A percentile compares a stretch with the other conserved stretches of the same genome.
These are phyloP conservation scores for Mythimna vitellina DNA, from an alignment of 2,888 invertebrate species.

Conservation along the genomic window DNA sequence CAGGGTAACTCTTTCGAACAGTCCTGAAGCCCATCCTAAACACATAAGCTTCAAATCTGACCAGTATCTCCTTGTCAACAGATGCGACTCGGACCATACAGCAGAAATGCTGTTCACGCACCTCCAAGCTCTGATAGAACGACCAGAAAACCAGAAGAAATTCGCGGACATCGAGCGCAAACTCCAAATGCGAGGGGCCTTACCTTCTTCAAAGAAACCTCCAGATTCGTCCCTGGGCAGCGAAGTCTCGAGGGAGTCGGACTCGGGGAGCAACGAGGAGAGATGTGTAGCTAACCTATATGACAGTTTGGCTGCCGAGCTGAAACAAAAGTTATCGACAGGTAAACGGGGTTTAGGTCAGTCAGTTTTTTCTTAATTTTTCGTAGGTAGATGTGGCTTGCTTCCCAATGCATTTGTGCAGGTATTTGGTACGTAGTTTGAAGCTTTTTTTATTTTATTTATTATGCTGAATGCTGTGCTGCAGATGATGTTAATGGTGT, in stretches of 20 bases:
- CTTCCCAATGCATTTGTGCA: constrained; percentile 62
- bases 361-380: constrained; percentile 74
- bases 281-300: constrained; percentile 94
- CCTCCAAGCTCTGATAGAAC: constrained; percentile 94
- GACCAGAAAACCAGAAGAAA: constrained; percentile 96
- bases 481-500: not conserved
- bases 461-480: not conserved
- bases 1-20: too few species aligned
- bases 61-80: constrained; percentile 65
- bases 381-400: constrained; percentile 71
- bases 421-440: constrained; percentile 66
- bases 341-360: constrained; percentile 89
- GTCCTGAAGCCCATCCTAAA: not conserved
- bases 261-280: constrained; percentile 93
- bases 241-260: constrained; percentile 93
- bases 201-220: constrained; percentile 91
- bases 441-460: constrained; percentile 24
- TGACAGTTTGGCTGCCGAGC: constrained; percentile 97
- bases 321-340: constrained; percentile 92
- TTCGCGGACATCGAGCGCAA: constrained; percentile 94
- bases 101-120: constrained; percentile 96
- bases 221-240: constrained; percentile 94
- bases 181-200: constrained; percentile 89
- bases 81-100: constrained; percentile 97
- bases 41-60: not conserved